A percentile compares a stretch with the other conserved stretches of the same genome.
Conservation (phyloP, 2,888 invertebrate genomes). For the Oscheius sp. region DNA sequence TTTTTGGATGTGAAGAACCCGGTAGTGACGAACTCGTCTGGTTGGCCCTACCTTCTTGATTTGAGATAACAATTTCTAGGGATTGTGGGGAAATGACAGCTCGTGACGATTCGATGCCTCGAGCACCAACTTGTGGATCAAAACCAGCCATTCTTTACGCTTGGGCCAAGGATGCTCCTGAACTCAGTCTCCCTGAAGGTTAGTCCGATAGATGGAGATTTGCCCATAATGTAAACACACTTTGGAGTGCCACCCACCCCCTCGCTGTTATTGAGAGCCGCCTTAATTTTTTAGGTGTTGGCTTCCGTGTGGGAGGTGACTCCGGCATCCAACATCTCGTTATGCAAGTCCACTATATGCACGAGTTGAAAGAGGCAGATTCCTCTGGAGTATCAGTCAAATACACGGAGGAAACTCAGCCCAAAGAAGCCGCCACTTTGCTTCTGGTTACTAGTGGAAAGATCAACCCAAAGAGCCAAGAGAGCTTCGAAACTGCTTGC, state of each 20-base stretch:
- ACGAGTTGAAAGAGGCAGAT: slow-evolving; percentile 38
- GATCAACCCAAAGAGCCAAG: slow-evolving; percentile 73
- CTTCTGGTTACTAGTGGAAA: slow-evolving; percentile 86
- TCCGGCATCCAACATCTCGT: slow-evolving; percentile 88
- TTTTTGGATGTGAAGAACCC: slow-evolving; percentile 87
- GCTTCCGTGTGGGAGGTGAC: slow-evolving; percentile 87
- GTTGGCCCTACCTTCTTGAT: slow-evolving; percentile 74
- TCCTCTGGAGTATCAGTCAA: slow-evolving; percentile 45
- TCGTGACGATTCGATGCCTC: slow-evolving; percentile 70
- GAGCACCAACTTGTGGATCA: slow-evolving; percentile 80
- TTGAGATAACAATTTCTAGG: slow-evolving; percentile 73
- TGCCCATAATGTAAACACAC: no score
- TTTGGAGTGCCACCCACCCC: neutral
- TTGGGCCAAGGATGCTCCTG: slow-evolving; percentile 91
- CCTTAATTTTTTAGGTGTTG: slow-evolving; percentile 74
- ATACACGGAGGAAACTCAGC: slow-evolving; percentile 70
- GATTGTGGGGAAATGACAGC: slow-evolving; percentile 90
- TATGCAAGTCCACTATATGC: slow-evolving; percentile 76
- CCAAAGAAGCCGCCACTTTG: slow-evolving; percentile 88
- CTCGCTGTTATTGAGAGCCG: neutral
- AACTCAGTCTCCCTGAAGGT: slow-evolving; percentile 81
- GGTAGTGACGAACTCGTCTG: slow-evolving; percentile 80
- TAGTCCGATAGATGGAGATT: neutral
- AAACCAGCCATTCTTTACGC: slow-evolving; percentile 81
- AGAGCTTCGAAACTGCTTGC: slow-evolving; percentile 87